Conservation (phyloP, 2,797 vertebrate species). For the Cacajao melanocephalus region DNA sequence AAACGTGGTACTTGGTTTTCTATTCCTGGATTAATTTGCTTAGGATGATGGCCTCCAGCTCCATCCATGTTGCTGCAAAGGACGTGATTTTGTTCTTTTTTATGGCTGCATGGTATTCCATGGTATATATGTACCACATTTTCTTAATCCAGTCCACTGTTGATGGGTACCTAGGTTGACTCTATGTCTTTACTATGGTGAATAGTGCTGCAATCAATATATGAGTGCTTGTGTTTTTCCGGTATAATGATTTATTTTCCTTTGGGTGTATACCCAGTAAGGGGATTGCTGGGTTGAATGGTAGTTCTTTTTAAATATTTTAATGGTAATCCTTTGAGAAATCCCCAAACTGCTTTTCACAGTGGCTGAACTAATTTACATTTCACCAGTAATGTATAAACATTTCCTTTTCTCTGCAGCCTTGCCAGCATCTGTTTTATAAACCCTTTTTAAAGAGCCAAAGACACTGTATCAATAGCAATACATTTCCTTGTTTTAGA, state of each 20-base stretch:
- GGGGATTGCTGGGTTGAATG: background rate
- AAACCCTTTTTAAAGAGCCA: background rate
- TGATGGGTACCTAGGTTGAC: background rate
- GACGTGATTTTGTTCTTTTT: background rate
- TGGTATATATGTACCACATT: background rate
- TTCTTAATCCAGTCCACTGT: background rate
- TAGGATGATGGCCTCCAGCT: background rate
- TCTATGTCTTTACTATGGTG: background rate
- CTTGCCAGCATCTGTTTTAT: background rate
- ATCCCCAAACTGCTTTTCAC: background rate
- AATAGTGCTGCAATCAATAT: background rate
- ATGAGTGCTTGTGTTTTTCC: background rate
- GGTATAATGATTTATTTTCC: background rate
- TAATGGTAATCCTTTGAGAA: background rate
- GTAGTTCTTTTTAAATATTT: background rate
- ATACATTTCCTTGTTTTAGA: background rate
- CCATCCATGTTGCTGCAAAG: background rate
- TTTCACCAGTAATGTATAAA: background rate
- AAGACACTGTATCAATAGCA: background rate
- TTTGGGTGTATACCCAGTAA: background rate
- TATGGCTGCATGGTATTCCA: background rate
- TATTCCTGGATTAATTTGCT: background rate
- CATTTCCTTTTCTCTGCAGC: background rate
- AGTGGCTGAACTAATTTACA: background rate
- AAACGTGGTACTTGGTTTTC: background rate